Conservation (phyloP, 1,140 invertebrate genomes). For the Capitella teleta region DNA sequence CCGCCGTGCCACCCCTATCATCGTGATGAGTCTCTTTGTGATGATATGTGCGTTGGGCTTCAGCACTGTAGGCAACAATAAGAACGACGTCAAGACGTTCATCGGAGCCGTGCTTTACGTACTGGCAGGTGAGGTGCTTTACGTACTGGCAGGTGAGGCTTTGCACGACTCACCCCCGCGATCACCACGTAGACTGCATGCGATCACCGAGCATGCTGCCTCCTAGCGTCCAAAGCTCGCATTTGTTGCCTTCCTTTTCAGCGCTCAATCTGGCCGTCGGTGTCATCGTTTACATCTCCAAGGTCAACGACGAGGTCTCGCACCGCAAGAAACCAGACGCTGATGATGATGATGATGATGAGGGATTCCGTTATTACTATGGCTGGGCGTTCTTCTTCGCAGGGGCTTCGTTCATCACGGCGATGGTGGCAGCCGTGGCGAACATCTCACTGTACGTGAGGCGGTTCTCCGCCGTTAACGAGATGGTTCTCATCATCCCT, state of each 20-base stretch:
- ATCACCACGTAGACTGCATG: too few relatives aligned
- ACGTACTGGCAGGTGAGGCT: too few relatives aligned
- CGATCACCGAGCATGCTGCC: too few relatives aligned
- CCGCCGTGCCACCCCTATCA: slow-evolving; percentile 21
- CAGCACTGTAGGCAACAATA: slow-evolving; percentile 22
- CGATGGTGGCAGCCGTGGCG: slow-evolving; percentile 23
- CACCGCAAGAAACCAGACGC: slow-evolving; percentile 17
- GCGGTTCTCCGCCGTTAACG: slow-evolving; percentile 15
- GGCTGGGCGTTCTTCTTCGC: slow-evolving; percentile 32
- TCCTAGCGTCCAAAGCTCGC: not conserved
- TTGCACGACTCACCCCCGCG: too few relatives aligned
- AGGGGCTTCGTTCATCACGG: slow-evolving; percentile 21
- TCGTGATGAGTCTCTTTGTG: slow-evolving; percentile 21
- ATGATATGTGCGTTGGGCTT: slow-evolving; percentile 20
- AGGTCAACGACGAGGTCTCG: slow-evolving; percentile 31
- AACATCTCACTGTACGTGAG: slow-evolving; percentile 24
- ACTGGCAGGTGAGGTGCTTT: slow-evolving; percentile 18
- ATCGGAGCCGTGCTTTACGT: slow-evolving; percentile 24
- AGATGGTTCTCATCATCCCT: slow-evolving; percentile 10
- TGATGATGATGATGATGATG: slow-evolving; percentile 13
- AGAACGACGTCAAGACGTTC: slow-evolving; percentile 22
- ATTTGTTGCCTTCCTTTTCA: slow-evolving; percentile 17
- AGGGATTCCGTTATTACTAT: slow-evolving; percentile 22
- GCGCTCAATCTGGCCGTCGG: slow-evolving; percentile 26
- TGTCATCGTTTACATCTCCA: slow-evolving; percentile 32